Percentiles rank a stretch among this genome's conserved stretches.
phyloP scores from a whole-genome alignment of 1,140 invertebrate species.

The Frieseomelitta varia region DNA sequence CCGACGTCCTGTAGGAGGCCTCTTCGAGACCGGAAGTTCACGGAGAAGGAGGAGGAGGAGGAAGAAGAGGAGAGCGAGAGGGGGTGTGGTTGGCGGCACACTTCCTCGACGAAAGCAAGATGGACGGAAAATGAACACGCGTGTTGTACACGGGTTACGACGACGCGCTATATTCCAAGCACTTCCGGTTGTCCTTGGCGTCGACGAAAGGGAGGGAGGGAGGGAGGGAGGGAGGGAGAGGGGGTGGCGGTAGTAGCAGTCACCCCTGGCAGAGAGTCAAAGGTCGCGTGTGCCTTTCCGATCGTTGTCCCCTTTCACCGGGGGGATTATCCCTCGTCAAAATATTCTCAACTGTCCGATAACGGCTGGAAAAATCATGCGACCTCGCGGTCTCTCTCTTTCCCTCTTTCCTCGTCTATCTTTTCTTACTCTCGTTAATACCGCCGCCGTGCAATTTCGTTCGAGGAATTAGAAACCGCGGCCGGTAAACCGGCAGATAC shows the following conservation, averaged over 20 bases:
- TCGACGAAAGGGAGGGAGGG: not conserved
- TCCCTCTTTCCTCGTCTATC: not conserved
- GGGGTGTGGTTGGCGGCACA: slow-evolving; percentile 20
- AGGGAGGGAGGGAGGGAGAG: no score
- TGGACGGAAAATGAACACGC: slow-evolving; percentile 45
- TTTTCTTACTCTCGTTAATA: not conserved
- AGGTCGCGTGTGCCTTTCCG: not conserved
- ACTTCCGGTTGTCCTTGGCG: slow-evolving; percentile 37
- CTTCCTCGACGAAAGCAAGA: slow-evolving; percentile 20
- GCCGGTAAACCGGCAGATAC: not conserved
- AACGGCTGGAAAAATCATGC: not conserved
- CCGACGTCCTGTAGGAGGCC: not conserved
- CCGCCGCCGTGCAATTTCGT: not conserved
- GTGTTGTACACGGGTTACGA: not conserved
- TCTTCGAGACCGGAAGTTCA: slow-evolving; percentile 31
- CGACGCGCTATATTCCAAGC: not conserved
- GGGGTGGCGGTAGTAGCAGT: no score
- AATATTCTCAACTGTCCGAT: not conserved
- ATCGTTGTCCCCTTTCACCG: not conserved
- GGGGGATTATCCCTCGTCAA: not conserved
- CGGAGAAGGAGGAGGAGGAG: not conserved
- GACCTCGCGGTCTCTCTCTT: not conserved
- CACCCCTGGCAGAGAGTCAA: slow-evolving; percentile 11
- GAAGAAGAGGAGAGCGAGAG: not conserved
- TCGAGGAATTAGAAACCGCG: not conserved